Conservation (phyloP, 1,140 invertebrate genomes). For the Melipona quadrifasciata region DNA sequence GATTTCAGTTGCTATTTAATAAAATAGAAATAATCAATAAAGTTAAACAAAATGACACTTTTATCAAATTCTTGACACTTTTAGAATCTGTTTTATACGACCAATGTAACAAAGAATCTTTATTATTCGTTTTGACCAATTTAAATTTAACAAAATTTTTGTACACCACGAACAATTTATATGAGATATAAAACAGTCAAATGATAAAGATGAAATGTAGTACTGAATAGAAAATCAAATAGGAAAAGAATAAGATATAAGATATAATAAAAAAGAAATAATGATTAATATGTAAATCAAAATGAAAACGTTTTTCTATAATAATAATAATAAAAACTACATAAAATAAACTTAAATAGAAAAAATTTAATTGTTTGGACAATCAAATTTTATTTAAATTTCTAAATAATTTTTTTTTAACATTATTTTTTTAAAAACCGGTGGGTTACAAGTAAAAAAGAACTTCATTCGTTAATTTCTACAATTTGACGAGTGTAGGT, state of each 20-base stretch:
- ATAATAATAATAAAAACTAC: too few relatives aligned
- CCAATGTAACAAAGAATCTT: neutral
- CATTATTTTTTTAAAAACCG: neutral
- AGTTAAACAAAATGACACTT: neutral
- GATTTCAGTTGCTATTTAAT: too few relatives aligned
- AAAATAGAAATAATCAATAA: too few relatives aligned
- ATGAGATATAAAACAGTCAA: too few relatives aligned
- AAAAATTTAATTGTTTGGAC: too few relatives aligned
- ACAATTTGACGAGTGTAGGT: slow-evolving; percentile 22
- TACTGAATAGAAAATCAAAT: too few relatives aligned
- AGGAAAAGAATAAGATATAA: too few relatives aligned
- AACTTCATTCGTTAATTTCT: slow-evolving; percentile 31
- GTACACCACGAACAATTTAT: neutral
- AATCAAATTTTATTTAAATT: neutral
- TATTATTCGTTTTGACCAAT: neutral
- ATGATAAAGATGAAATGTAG: too few relatives aligned
- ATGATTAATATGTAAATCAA: too few relatives aligned
- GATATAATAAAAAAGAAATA: too few relatives aligned
- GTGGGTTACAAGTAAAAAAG: slow-evolving; percentile 33
- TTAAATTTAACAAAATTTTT: neutral
- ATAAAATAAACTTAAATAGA: too few relatives aligned
- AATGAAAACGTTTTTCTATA: too few relatives aligned
- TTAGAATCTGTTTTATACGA: neutral
- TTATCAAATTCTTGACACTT: neutral
- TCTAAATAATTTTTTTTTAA: neutral